These are phyloP conservation scores for Oscheius sp. DNA, from an alignment of 2,888 invertebrate genomes.

Conservation along the genomic window DNA sequence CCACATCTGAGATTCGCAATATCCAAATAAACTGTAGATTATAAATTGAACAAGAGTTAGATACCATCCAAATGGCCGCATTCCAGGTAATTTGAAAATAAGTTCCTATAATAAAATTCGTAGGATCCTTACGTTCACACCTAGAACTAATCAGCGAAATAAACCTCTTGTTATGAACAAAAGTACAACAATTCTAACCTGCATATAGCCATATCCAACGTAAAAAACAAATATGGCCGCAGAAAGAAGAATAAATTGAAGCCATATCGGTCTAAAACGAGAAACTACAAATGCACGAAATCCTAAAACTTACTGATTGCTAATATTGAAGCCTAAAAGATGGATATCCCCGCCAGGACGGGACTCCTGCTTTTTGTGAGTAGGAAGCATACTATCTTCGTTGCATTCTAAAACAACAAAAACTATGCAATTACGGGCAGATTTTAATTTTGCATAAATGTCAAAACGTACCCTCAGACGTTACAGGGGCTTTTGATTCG, in stretches of 20 bases:
- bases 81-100: slow-evolving; percentile 89
- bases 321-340: slow-evolving; percentile 60
- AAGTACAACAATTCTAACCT: slow-evolving; percentile 38
- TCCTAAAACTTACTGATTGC: slow-evolving; percentile 49
- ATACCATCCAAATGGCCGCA: slow-evolving; percentile 90
- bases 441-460: too few species aligned
- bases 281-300: neutral
- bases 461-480: slow-evolving; percentile 1
- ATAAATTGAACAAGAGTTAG: slow-evolving; percentile 91
- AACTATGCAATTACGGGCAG: too few species aligned
- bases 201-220: slow-evolving; percentile 86
- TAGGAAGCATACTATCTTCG: slow-evolving; percentile 20
- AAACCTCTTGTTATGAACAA: too few species aligned
- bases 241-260: slow-evolving; percentile 79
- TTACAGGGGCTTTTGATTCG: neutral
- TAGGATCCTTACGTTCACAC: too few species aligned
- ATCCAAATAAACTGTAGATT: slow-evolving; percentile 85
- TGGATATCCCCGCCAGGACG: slow-evolving; percentile 42
- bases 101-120: slow-evolving; percentile 80
- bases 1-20: slow-evolving; percentile 79
- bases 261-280: slow-evolving; percentile 58
- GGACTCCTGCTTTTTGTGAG: slow-evolving; percentile 21
- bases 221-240: slow-evolving; percentile 87
- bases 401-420: slow-evolving; percentile 22
- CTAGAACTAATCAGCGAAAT: too few species aligned